Base-by-base conservation (phyloP, 2,888 invertebrate genomes). In the Dynastes tityus region DNA sequence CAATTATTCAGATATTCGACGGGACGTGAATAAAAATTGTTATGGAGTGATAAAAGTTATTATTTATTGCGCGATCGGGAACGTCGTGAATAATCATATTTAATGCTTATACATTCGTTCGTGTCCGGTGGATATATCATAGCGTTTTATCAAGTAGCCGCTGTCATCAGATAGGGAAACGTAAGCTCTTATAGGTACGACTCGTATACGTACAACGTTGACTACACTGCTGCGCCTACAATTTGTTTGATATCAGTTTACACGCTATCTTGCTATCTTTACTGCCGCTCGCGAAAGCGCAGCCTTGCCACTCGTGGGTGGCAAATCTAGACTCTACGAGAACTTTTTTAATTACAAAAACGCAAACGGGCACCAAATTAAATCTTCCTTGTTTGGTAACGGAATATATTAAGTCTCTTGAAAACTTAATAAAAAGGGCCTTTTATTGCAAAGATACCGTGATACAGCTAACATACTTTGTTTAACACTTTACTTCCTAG, bases 201-300 rank as follows among this genome's bases (percentile, higher is more conserved):
- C 45, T 45, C 9, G 22, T 58, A 58, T 22, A 22, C 55, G 9
- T 58, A 58, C 22, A 58, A 76, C 55, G 76, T 53, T 67, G 53
- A 49, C 75, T 75, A 22, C 22, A 22, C 67, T 76, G 86, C 67
- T 76, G 86, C 86, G 86, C 86, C 87, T 86, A 87, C 87, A 87
- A 88, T 87, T 88, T 88, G 87, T 87, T 86, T 84, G 85, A 85
- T 88, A 88, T 88, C 87, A 88, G 84, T 84, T 88, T 88, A 88
- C 87, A 85, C 82, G 85, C 85, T 87, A 88, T 88, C 88, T 86
- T 85, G 85, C 84, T 86, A 80, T 80, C 80, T 80, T 80, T 80
- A 80, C 78, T 67, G 76, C 76, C 65, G 76, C 53, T 76, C 58
- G 55, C 76, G 67, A 79, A 80, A 79, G 79, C 80, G 71, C 80